Conservation (phyloP, 1,140 invertebrate species). For the Octopus sinensis region DNA sequence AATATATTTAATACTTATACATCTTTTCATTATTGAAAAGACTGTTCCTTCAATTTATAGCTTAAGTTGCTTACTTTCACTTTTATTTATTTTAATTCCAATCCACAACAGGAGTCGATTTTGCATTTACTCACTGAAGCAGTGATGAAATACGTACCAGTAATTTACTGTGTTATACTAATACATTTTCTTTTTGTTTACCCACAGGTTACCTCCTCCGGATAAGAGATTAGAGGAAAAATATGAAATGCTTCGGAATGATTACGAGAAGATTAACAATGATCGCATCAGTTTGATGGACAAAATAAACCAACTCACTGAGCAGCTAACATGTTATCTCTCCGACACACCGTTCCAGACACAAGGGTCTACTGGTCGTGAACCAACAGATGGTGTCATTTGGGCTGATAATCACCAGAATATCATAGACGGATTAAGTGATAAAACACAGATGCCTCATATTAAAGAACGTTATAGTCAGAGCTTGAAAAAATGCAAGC, state of each 20-base stretch:
- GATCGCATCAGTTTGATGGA: not conserved
- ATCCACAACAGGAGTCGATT: no score
- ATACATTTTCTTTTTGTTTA: not conserved
- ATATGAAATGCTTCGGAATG: not conserved
- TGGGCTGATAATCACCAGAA: not conserved
- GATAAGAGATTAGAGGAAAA: not conserved
- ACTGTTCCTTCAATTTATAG: no score
- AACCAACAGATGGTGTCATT: not conserved
- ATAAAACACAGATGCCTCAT: not conserved
- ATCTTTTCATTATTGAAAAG: no score
- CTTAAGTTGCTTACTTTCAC: no score
- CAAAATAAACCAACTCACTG: not conserved
- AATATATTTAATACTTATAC: no score
- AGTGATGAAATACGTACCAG: no score
- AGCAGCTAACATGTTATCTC: not conserved
- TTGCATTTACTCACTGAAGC: no score
- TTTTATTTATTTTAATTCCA: no score
- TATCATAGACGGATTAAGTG: not conserved
- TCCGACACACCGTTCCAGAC: not conserved
- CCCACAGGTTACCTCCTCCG: not conserved
- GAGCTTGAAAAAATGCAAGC: not conserved
- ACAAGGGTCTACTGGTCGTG: not conserved
- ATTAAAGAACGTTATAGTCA: not conserved
- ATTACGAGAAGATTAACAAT: constrained; percentile 2
- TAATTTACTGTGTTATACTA: not conserved